Base-by-base conservation (phyloP, 2,113 vertebrate species). In the Orcinus orca region DNA sequence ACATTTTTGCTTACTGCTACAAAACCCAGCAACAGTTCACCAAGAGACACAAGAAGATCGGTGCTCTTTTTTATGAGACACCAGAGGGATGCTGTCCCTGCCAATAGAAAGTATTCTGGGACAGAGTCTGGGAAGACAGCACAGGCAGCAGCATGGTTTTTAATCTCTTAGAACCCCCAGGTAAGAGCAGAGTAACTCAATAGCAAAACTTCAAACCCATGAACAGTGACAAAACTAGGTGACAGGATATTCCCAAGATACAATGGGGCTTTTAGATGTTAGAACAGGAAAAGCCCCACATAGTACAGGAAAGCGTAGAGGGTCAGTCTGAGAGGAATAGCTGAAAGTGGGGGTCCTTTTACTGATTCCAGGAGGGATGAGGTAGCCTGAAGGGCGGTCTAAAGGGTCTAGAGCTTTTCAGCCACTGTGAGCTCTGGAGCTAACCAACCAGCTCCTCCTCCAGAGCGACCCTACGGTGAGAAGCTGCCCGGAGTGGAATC, bases 311-410 rank as follows among this genome's bases (percentile, higher is more conserved):
- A 67, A 53, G 36, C 4, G 0, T 6, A 15, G n/a, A 53, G 31
- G 31, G 4, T 47, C 11, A 0, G 5, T 62, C 21, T 67, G 36
- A 73, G 26, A 85, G n/a, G 9, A 36, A 15, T 23, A 29, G 50
- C 60, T 23, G 65, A n/a, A 60, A 41, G 31, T 33, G 33, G 36
- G 25, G 2, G 4, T 36, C 18, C 3, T 68, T 65, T 53, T 47
- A 36, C 26, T 50, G 26, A 11, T 70, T 89, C 62, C 17, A 26
- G 17, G 3, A 50, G 18, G 8, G 15, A 11, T 67, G 21, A n/a
- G 0, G 33, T 23, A 38, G 23, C 33, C 41, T 26, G 0, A 2
- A 11, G 36, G 2, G 23, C 58, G 17, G 12, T 33, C 15, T 21
- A 1, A 50, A 80, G 62, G 60, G 25, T 23, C 5, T 29, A 29